These are phyloP conservation scores for Amphipyra berbera DNA, from an alignment of 2,888 invertebrate species.

Conservation along the genomic window DNA sequence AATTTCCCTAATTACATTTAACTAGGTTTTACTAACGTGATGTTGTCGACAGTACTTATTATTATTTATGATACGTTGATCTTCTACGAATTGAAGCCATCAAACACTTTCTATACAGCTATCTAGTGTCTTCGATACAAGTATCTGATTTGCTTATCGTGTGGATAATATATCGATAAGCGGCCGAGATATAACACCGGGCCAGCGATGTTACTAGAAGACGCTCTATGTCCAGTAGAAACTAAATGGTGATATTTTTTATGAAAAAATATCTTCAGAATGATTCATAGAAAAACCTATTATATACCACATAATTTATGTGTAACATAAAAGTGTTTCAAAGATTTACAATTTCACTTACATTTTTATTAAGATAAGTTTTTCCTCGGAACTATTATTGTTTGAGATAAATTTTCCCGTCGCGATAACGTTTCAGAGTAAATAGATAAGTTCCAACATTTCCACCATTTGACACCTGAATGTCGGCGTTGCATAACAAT, in stretches of 20 bases:
- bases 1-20: constrained; percentile 10
- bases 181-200: constrained; percentile 2
- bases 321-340: constrained; percentile 42
- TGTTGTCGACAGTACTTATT: neutral
- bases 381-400: constrained; percentile 31
- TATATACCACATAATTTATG: constrained; percentile 45
- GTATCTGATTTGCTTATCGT: constrained; percentile 25
- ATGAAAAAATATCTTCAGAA: constrained; percentile 33
- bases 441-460: constrained; percentile 40
- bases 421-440: constrained; percentile 46
- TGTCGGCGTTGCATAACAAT: constrained; percentile 46
- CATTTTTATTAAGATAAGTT: constrained; percentile 32
- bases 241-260: constrained; percentile 30
- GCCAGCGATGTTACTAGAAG: constrained; percentile 4
- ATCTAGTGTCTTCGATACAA: constrained; percentile 8
- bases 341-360: constrained; percentile 46
- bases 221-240: constrained; percentile 3
- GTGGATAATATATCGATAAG: constrained; percentile 10
- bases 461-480: constrained; percentile 45
- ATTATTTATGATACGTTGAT: constrained; percentile 11
- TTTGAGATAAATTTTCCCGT: constrained; percentile 37
- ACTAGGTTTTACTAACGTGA: too few relatives aligned
- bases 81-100: constrained; percentile 2
- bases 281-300: constrained; percentile 39
- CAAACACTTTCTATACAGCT: constrained; percentile 22